Percentiles rank a stretch among this genome's conserved stretches.
Evolutionary conservation across 2,797 vertebrate species (phyloP).

Genomic region (Amazonetta brasiliensis): DNA sequence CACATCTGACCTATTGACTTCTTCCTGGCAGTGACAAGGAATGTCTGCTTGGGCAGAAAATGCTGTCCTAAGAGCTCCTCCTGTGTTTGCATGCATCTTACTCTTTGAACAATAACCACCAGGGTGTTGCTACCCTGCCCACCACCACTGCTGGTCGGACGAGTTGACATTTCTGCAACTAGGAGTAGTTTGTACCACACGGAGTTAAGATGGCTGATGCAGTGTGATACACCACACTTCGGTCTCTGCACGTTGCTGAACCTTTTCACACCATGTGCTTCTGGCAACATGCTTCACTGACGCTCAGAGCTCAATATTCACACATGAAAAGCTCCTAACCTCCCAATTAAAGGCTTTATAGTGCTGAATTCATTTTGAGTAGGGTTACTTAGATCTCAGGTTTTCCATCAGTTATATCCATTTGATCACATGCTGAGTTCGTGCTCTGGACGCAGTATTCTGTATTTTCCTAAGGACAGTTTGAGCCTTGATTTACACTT

Average conservation of each 20-base stretch:
- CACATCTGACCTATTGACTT: background rate
- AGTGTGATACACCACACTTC: background rate
- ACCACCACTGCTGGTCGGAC: rapidly evolving
- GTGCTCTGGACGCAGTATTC: background rate
- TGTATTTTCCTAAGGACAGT: background rate
- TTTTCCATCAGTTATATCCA: background rate
- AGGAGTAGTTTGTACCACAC: background rate
- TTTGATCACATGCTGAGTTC: background rate
- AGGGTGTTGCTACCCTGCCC: background rate
- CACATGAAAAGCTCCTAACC: background rate
- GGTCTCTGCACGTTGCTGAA: background rate
- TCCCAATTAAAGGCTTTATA: background rate
- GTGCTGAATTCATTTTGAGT: background rate
- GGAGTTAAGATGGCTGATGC: background rate
- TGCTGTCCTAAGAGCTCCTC: background rate
- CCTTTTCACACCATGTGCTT: background rate
- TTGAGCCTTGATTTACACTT: background rate
- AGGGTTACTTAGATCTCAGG: background rate
- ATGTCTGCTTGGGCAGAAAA: background rate
- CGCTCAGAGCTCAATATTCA: rapidly evolving
- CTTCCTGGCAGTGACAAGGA: background rate
- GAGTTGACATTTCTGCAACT: background rate
- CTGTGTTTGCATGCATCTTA: background rate
- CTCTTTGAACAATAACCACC: background rate
- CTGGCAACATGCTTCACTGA: background rate